Evolutionary conservation across 2,888 invertebrate genomes (phyloP), one percentile per base, ranked within the genome.

Genomic region (Rosalia funebris): DNA sequence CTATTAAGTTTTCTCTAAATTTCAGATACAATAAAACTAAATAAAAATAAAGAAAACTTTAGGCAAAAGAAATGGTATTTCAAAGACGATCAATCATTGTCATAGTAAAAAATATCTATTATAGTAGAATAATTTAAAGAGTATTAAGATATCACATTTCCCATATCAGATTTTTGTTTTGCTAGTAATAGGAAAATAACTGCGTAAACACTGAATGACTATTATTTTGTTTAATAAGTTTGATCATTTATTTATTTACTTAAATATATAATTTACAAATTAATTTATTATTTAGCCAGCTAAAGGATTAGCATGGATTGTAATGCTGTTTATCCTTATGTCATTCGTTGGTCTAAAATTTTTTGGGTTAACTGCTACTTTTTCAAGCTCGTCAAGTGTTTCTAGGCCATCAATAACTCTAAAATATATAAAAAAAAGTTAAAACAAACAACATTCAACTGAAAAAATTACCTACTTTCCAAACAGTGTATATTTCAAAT

Each of bases 341-440:
- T 98, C 97, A 34, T 88, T 88, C 1, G 95, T 81, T 0, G 98
- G 98, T 71, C 89, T 88, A 78, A 88, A 96, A 73, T 92, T 95
- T 83, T 98, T 98, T 2, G 95, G 92, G 82, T 97, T 95, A 0
- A 99, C 97, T 50, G 93, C 89, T 63, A 95, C 84, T 80, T 96
- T 98, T 82, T 99, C 99, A 66, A 99, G 83, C 77, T 97, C 96
- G 80, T 99, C 98, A 32, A 99, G 83, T 0, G 93, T 90, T 79
- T 98, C 98, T 78, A 96, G 90, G 1, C 99, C 99, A 84, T 99
- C 98, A 72, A 99, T 98, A 0, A 98, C 90, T 77, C 97, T 97
- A 84, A 57, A 87, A 63, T 68, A 45, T 54, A 42, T 41, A 54
- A 14, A 54, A 48, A 34, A 47, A n/a, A 7, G 10, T 34, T 3